Percentiles rank a stretch among this genome's conserved stretches.
phyloP scores from a whole-genome alignment of 2,113 vertebrate genomes.

The Xenopus laevis region DNA sequence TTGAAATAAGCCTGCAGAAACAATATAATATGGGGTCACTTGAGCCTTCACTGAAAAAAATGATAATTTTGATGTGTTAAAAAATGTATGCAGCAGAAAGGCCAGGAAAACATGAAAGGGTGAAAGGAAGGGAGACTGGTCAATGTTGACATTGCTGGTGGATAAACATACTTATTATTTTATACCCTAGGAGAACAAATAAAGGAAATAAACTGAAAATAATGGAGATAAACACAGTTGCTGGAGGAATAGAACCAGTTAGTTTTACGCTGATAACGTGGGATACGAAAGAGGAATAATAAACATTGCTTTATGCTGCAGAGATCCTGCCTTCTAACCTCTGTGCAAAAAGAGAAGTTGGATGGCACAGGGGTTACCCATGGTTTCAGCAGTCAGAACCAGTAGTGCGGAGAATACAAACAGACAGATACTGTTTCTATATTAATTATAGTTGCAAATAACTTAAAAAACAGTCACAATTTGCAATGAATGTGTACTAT shows the following conservation, averaged over 20 bases:
- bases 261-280: not conserved
- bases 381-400: too few relatives aligned
- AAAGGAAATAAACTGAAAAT: not conserved
- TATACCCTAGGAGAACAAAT: constrained; percentile 1
- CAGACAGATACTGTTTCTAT: too few relatives aligned
- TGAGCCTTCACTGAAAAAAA: not conserved
- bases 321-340: too few relatives aligned
- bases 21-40: constrained; percentile 3
- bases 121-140: not conserved
- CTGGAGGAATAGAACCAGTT: not conserved
- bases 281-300: not conserved
- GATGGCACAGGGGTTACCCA: too few relatives aligned
- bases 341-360: too few relatives aligned
- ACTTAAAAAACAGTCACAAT: too few relatives aligned
- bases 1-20: not conserved
- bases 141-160: not conserved
- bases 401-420: too few relatives aligned
- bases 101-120: not conserved
- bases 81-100: not conserved
- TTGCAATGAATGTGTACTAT: too few relatives aligned
- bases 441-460: too few relatives aligned
- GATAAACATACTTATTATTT: constrained; percentile 4
- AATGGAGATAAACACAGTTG: not conserved
- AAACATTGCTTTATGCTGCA: not conserved
- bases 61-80: not conserved